Base-by-base conservation (phyloP, 2,797 vertebrate genomes). In the Rhinophrynus dorsalis region DNA sequence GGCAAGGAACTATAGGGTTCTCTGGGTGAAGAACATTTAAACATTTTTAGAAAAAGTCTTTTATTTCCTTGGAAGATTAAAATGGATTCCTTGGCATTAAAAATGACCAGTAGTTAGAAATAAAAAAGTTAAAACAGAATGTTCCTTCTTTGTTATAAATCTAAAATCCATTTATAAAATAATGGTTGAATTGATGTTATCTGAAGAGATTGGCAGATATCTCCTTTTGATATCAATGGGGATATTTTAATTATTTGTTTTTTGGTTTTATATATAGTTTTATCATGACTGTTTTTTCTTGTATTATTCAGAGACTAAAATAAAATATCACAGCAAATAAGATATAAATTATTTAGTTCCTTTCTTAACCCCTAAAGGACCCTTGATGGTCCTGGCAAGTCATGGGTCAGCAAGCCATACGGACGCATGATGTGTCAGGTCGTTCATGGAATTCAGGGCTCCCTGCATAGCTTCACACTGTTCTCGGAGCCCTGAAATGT, bases 1-100 rank as follows among this genome's bases (percentile, higher is more conserved):
- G 68, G 68, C 61, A 32, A 42, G 12, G 10, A 50, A 40, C 52
- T 18, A 29, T 29, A 24, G 52, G 52, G 17, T 30, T 58, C 68
- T 32, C 42, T 48, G 24, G 24, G 23, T 37, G 21, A 51, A 27
- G 40, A 30, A 65, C 42, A 72, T 72, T 72, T 56, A 40, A 58
- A 65, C 60, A 68, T 23, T 56, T 24, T 37, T 55, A 23, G 13
- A 57, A 57, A 27, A 57, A 26, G 18, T 27, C 47, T 47, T 63
- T 70, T 56, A 48, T 62, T 29, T 61, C 24, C 12, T 63, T 40
- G 64, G 52, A 64, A 38, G 38, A 71, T 71, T 63, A 63, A 38
- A 55, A 48, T 27, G 35, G 23, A 17, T 42, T 37, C 21, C 1
- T 26, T 58, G 21, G 55, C 18, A 58, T 38, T 13, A 58, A 5